Conservation (phyloP, 2,888 invertebrate genomes). For the Cybosia mesomella region DNA sequence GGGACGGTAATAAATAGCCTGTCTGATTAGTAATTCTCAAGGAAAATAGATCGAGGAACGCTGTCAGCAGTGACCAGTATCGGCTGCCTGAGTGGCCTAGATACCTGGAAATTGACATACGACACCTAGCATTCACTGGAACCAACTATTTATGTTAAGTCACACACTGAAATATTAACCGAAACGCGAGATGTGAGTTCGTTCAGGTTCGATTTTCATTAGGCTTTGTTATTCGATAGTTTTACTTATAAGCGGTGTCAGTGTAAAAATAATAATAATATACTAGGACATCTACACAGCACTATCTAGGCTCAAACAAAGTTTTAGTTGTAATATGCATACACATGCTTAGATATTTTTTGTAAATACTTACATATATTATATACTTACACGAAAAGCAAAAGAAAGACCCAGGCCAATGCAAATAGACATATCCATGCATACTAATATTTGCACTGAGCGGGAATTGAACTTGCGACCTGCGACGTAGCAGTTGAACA, state of each 20-base stretch:
- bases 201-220: slow-evolving; percentile 44
- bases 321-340: too few species aligned
- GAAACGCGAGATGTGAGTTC: slow-evolving; percentile 38
- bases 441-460: too few species aligned
- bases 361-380: too few species aligned
- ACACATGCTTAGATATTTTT: too few species aligned
- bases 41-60: slow-evolving; percentile 36
- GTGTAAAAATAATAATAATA: neutral
- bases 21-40: slow-evolving; percentile 43
- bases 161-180: slow-evolving; percentile 39
- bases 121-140: slow-evolving; percentile 49
- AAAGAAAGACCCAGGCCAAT: too few species aligned
- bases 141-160: slow-evolving; percentile 43
- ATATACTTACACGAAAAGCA: too few species aligned
- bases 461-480: too few species aligned
- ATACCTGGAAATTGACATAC: slow-evolving; percentile 53
- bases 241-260: neutral
- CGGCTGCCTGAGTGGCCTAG: slow-evolving; percentile 44
- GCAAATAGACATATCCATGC: too few species aligned
- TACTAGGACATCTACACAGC: neutral
- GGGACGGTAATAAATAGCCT: slow-evolving; percentile 46
- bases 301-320: neutral
- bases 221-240: slow-evolving; percentile 41
- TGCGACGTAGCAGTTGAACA: too few species aligned
- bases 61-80: slow-evolving; percentile 40